Percentiles rank a stretch among this genome's conserved stretches.
Evolutionary conservation across 2,113 vertebrate species (phyloP).

Genomic region (Morone chrysops): DNA sequence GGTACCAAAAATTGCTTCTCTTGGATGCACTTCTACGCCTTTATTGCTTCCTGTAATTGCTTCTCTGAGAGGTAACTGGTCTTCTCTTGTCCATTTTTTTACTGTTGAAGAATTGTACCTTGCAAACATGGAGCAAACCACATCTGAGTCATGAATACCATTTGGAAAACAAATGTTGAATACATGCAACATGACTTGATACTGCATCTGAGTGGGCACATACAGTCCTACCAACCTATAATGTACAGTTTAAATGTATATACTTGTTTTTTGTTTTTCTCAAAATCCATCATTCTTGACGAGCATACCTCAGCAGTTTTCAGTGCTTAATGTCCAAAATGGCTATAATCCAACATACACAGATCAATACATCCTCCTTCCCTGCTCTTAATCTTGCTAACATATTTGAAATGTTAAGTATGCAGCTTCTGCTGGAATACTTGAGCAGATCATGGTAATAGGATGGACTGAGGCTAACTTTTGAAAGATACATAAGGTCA

Average conservation of each 20-base stretch:
- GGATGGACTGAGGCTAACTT: constrained; percentile 7
- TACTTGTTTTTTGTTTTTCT: neutral
- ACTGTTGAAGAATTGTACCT: constrained; percentile 58
- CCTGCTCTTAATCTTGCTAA: neutral
- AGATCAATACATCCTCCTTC: constrained; percentile 8
- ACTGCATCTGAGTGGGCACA: neutral
- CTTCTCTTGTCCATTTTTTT: constrained; percentile 70
- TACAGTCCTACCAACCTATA: no score
- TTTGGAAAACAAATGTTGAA: constrained; percentile 53
- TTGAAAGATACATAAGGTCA: constrained; percentile 34
- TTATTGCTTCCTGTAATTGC: constrained; percentile 85
- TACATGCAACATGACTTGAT: neutral
- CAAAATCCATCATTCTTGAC: constrained; percentile 5
- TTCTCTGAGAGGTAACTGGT: constrained; percentile 80
- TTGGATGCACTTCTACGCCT: constrained; percentile 81
- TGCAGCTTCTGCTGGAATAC: constrained; percentile 5
- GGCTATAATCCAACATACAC: constrained; percentile 17
- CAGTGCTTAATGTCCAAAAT: constrained; percentile 10
- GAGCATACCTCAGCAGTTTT: neutral
- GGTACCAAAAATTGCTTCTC: constrained; percentile 80
- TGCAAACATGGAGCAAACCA: constrained; percentile 52
- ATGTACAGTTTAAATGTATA: neutral
- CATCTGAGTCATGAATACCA: constrained; percentile 53
- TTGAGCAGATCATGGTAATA: constrained; percentile 23
- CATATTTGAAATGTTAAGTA: constrained; percentile 5